These are phyloP conservation scores for Agapostemon virescens DNA, from an alignment of 2,888 invertebrate genomes.

Conservation along the genomic window DNA sequence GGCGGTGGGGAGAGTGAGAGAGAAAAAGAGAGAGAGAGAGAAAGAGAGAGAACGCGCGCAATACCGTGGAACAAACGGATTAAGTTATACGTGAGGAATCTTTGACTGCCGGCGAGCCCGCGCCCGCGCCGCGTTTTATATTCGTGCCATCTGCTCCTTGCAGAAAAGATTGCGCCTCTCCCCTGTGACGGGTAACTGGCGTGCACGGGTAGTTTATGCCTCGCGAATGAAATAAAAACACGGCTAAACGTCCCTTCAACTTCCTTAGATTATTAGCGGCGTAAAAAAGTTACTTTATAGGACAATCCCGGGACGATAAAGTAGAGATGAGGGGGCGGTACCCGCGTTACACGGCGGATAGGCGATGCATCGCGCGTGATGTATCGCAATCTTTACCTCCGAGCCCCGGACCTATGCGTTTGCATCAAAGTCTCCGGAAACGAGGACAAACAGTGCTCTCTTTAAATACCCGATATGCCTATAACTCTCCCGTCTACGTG, in stretches of 20 bases:
- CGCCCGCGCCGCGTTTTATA: constrained; percentile 29
- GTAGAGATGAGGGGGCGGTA: background rate
- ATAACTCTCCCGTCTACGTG: background rate
- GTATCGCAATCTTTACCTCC: constrained; percentile 7
- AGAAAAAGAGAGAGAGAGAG: background rate
- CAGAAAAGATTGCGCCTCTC: constrained; percentile 35
- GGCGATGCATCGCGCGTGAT: constrained; percentile 17
- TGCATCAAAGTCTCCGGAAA: background rate
- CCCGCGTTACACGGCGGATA: background rate
- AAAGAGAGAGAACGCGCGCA: background rate
- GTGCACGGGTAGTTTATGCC: constrained; percentile 6
- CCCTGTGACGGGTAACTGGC: constrained; percentile 23
- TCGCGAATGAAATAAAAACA: constrained; percentile 35
- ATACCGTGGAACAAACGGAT: constrained; percentile 49
- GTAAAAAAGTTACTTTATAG: constrained; percentile 26
- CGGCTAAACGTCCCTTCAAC: background rate
- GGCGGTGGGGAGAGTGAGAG: background rate
- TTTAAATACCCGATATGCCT: background rate
- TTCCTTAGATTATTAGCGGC: constrained; percentile 31
- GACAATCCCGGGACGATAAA: constrained; percentile 22
- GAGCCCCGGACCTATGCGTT: background rate
- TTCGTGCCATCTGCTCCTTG: constrained; percentile 41
- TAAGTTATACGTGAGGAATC: constrained; percentile 62
- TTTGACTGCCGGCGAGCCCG: constrained; percentile 32
- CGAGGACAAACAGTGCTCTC: background rate